phyloP scores from a whole-genome alignment of 2,888 invertebrate genomes.

The Sinopyrophorus schimmeli region DNA sequence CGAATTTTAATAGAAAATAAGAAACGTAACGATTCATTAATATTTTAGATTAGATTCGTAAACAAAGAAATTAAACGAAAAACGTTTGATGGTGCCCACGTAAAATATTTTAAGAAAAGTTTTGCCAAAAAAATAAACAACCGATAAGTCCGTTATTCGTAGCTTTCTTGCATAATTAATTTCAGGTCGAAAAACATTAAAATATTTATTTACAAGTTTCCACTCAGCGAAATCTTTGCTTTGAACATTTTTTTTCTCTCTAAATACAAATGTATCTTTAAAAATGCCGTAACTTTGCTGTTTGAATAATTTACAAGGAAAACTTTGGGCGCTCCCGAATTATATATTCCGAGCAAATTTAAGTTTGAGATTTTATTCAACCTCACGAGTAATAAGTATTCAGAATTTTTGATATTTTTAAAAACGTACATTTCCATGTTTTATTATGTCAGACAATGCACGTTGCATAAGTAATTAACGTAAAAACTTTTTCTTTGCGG shows the following conservation, averaged over 20 bases:
- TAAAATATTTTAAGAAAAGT: too few species aligned
- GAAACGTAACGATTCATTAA: too few species aligned
- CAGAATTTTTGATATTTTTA: constrained; percentile 10
- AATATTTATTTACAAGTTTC: constrained; percentile 15
- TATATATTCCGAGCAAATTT: constrained; percentile 21
- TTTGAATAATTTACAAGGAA: constrained; percentile 24
- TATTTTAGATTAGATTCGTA: too few species aligned
- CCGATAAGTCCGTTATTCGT: too few species aligned
- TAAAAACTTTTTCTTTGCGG: too few species aligned
- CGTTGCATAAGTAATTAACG: too few species aligned
- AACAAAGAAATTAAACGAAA: too few species aligned
- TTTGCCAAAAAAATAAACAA: too few species aligned
- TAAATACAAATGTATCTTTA: constrained; percentile 16
- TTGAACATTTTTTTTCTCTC: constrained; percentile 15
- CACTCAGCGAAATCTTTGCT: constrained; percentile 9
- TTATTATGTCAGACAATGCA: too few species aligned
- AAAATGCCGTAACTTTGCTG: constrained; percentile 18
- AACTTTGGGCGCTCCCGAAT: constrained; percentile 15
- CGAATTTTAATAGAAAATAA: too few species aligned
- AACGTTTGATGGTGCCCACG: too few species aligned
- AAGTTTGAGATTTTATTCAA: constrained; percentile 19
- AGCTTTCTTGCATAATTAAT: too few species aligned
- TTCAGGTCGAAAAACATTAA: constrained; percentile 4
- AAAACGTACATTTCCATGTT: not conserved
- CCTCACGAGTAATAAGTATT: constrained; percentile 9